Conservation (phyloP, 2,797 vertebrate species). For the Ptychobarbus kaznakovi region DNA sequence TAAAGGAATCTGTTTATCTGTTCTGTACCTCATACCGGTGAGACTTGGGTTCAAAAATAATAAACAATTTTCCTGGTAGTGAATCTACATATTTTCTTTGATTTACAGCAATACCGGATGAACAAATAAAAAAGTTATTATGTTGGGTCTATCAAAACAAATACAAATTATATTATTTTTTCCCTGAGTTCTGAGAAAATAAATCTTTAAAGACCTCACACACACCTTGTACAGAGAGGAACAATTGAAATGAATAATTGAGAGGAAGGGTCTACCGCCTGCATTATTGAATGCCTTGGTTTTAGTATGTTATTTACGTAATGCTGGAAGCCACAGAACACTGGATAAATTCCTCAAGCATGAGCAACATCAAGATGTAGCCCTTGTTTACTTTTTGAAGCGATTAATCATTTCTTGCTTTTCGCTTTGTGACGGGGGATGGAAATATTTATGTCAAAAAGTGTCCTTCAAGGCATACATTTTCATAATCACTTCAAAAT, state of each 20-base stretch:
- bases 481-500: constrained; percentile 35
- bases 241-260: constrained; percentile 68
- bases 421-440: constrained; percentile 6
- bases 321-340: constrained; percentile 48
- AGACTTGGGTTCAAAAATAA: constrained; percentile 30
- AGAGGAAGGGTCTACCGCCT: constrained; percentile 59
- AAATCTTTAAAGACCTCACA: constrained; percentile 23
- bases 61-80: constrained; percentile 12
- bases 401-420: constrained; percentile 44
- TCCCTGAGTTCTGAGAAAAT: constrained; percentile 31
- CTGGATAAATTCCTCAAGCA: constrained; percentile 62
- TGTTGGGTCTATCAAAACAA: constrained; percentile 28
- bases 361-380: constrained; percentile 38
- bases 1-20: constrained; percentile 35
- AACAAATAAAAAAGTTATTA: constrained; percentile 36
- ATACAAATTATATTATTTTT: constrained; percentile 24
- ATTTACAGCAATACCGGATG: constrained; percentile 4
- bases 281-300: constrained; percentile 57
- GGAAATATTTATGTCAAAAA: constrained; percentile 29
- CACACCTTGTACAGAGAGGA: constrained; percentile 28
- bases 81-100: constrained; percentile 29
- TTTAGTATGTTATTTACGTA: constrained; percentile 63
- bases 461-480: constrained; percentile 8
- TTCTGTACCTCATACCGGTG: constrained; percentile 20
- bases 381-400: constrained; percentile 15